These are phyloP conservation scores for Penelope pileata DNA, from an alignment of 2,113 vertebrate genomes.

Conservation along the genomic window DNA sequence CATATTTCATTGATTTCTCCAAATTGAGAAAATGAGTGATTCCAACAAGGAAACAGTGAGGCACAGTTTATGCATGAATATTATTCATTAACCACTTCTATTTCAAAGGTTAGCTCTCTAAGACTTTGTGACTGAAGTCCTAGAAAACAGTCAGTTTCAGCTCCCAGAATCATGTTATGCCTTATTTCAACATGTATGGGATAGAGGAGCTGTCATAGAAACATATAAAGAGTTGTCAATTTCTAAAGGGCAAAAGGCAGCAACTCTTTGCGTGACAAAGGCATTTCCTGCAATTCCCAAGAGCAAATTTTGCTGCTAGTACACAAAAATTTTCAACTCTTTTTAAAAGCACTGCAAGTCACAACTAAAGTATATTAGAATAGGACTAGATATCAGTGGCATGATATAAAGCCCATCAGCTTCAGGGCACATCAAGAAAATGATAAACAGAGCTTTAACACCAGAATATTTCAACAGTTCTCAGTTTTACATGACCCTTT, in stretches of 20 bases:
- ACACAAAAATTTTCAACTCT: background rate
- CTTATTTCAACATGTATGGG: background rate
- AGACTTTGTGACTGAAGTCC: background rate
- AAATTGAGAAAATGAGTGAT: background rate
- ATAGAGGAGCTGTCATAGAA: background rate
- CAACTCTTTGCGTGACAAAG: background rate
- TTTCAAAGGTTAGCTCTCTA: background rate
- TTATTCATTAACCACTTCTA: background rate
- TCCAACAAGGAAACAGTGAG: background rate
- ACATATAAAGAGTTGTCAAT: background rate
- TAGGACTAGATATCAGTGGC: background rate
- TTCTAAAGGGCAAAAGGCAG: conserved; percentile 13
- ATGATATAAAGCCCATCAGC: background rate
- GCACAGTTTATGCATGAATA: background rate
- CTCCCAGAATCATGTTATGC: background rate
- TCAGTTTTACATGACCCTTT: background rate
- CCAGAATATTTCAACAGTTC: background rate
- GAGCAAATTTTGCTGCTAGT: background rate
- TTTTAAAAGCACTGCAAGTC: background rate
- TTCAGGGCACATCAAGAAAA: background rate
- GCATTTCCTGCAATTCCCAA: background rate
- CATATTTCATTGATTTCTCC: background rate
- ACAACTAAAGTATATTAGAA: background rate
- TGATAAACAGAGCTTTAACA: background rate
- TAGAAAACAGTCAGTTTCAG: background rate